These are phyloP conservation scores for Andrena flavipes DNA, from an alignment of 2,888 invertebrate species.

Conservation along the genomic window DNA sequence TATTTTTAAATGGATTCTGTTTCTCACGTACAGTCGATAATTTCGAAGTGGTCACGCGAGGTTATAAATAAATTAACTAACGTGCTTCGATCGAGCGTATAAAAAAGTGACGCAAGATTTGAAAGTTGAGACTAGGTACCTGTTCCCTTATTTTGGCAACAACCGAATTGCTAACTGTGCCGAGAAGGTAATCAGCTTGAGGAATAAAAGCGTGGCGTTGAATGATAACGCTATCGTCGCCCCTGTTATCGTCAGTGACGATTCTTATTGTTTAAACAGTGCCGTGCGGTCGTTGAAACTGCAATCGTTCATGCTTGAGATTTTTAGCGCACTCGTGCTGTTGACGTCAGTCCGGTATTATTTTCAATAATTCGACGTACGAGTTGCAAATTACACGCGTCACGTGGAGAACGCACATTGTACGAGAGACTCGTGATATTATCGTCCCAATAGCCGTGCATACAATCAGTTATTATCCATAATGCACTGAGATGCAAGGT, in stretches of 20 bases:
- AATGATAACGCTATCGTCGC: neutral
- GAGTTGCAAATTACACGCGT: neutral
- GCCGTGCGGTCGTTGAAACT: neutral
- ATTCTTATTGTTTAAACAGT: slow-evolving; percentile 18
- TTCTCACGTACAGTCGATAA: neutral
- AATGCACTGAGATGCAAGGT: too few species aligned
- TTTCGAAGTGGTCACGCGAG: neutral
- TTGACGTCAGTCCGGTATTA: slow-evolving; percentile 35
- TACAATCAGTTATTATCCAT: too few species aligned
- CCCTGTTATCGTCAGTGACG: neutral
- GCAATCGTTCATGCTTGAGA: neutral
- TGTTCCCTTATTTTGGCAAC: neutral
- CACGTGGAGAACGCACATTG: slow-evolving; percentile 13
- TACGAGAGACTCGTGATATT: slow-evolving; percentile 1
- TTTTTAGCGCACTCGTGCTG: neutral
- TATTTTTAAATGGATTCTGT: neutral
- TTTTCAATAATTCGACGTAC: slow-evolving; percentile 29
- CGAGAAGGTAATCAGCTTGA: neutral
- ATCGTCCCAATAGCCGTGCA: too few species aligned
- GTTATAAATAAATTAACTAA: neutral
- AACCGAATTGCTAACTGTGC: neutral
- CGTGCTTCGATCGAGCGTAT: neutral
- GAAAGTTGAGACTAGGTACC: too few species aligned
- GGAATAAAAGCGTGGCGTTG: neutral
- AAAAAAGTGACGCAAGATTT: neutral